Base-by-base conservation (phyloP, 2,888 invertebrate genomes). In the Temnothorax ravouxi region DNA sequence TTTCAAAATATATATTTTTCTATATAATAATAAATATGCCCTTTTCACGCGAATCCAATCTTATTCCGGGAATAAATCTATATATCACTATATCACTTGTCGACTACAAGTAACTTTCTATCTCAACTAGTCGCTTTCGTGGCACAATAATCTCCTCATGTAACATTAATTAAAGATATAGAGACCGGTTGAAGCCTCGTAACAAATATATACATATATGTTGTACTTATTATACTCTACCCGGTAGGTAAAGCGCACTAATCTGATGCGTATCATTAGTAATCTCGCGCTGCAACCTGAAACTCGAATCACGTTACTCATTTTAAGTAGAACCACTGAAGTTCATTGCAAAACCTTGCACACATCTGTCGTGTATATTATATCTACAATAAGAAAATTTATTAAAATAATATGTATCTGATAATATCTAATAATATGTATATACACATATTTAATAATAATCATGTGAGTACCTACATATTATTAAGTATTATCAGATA, bases 121-220 rank as follows among this genome's bases (percentile, higher is more conserved):
- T 21, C 44, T 56, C 18, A 44, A 44, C 5, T 52, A 52, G 25
- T 47, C 64, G 50, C 25, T 71, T 18, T 56, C 18, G 25, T 44
- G 71, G 44, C 41, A 21, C 29, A 34, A 56, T 56, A 69, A 79
- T 56, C 11, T 38, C 29, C 11, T 44, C 41, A 9, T 21, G 15
- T 64, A 44, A 79, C 44, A 56, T 47, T 79, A 79, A 79, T 72
- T 71, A 77, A 56, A 67, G 41, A n/a, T 6, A 56, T 6, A 56
- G 21, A 41, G 21, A 72, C 47, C 9, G 34, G 18, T 64, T 21
- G n/a, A 21, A 34, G 1, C 3, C 15, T 62, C 71, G 21, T 79
- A 34, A 71, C 18, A 38, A 69, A 71, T 25, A 52, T 2, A 54
- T 13, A 71, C 18, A 52, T 2, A 54, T 13, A 61, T 11, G 41